Evolutionary conservation across 1,140 invertebrate species (phyloP).

Genomic region (Scaptomyza graminum): DNA sequence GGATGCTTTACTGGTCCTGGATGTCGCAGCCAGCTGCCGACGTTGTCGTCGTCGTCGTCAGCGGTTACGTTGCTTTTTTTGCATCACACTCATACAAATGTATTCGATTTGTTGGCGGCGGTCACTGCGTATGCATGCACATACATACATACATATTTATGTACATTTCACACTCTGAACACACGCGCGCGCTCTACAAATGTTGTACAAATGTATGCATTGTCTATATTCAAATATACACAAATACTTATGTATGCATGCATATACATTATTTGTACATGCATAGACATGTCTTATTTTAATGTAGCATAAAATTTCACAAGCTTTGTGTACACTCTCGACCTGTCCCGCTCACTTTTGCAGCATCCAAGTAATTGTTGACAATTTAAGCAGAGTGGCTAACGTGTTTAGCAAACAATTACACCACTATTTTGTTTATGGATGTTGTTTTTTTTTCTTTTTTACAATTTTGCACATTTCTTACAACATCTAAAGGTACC

Average conservation of each 20-base stretch:
- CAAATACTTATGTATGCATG: constrained; percentile 34
- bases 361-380: constrained; percentile 22
- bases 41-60: constrained; percentile 35
- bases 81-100: constrained; percentile 27
- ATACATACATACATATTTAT: too few species aligned
- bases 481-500: constrained; percentile 48
- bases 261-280: constrained; percentile 30
- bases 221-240: constrained; percentile 28
- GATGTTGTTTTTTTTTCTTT: constrained; percentile 38
- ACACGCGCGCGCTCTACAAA: constrained; percentile 37
- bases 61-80: constrained; percentile 70
- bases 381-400: constrained; percentile 39
- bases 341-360: constrained; percentile 20
- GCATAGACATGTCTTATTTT: constrained; percentile 46
- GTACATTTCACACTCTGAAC: constrained; percentile 61
- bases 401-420: constrained; percentile 35
- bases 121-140: constrained; percentile 54
- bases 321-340: constrained; percentile 36
- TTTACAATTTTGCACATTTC: constrained; percentile 71
- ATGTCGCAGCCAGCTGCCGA: constrained; percentile 50
- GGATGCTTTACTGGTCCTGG: constrained; percentile 57
- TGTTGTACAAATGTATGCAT: constrained; percentile 11
- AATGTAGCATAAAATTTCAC: constrained; percentile 56
- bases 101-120: constrained; percentile 60
- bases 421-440: constrained; percentile 48